These are phyloP conservation scores for Battus philenor DNA, from an alignment of 1,140 invertebrate genomes.

Conservation along the genomic window DNA sequence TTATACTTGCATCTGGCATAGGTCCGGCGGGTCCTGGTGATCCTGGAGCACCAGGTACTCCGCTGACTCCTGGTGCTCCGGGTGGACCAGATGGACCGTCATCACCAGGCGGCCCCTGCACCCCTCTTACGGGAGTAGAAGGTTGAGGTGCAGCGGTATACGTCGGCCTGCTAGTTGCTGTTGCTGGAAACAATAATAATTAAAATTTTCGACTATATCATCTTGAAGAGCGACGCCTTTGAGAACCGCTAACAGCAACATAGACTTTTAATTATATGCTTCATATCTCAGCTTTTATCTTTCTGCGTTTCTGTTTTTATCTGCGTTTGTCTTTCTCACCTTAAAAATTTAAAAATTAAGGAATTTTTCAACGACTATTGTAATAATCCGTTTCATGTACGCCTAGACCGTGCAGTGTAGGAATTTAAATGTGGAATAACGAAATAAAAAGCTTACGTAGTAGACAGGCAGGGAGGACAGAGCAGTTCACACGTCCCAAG, in stretches of 20 bases:
- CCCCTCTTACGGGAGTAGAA: conserved; percentile 45
- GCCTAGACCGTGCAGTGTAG: too few relatives aligned
- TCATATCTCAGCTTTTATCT: too few relatives aligned
- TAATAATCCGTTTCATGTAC: too few relatives aligned
- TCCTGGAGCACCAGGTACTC: conserved; percentile 83
- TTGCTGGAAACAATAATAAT: conserved; percentile 14
- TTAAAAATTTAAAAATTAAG: too few relatives aligned
- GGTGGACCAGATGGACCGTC: conserved; percentile 78
- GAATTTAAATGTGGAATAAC: too few relatives aligned
- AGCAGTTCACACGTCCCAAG: conserved; percentile 77
- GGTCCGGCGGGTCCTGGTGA: conserved; percentile 82
- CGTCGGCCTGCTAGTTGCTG: conserved; percentile 34
- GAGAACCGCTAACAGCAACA: too few relatives aligned
- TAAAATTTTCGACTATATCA: too few relatives aligned
- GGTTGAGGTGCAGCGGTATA: conserved; percentile 42
- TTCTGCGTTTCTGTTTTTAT: too few relatives aligned
- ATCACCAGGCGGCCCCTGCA: conserved; percentile 59
- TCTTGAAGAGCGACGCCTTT: too few relatives aligned
- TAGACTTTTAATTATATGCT: too few relatives aligned
- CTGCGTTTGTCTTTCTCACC: too few relatives aligned
- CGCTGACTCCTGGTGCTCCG: conserved; percentile 80
- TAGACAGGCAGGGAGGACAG: conserved; percentile 43
- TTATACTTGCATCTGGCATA: conserved; percentile 82
- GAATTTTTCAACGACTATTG: too few relatives aligned
- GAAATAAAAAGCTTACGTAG: conserved; percentile 22